Evolutionary conservation across 2,797 vertebrate species (phyloP).

Genomic region (Sebastes vulpes): DNA sequence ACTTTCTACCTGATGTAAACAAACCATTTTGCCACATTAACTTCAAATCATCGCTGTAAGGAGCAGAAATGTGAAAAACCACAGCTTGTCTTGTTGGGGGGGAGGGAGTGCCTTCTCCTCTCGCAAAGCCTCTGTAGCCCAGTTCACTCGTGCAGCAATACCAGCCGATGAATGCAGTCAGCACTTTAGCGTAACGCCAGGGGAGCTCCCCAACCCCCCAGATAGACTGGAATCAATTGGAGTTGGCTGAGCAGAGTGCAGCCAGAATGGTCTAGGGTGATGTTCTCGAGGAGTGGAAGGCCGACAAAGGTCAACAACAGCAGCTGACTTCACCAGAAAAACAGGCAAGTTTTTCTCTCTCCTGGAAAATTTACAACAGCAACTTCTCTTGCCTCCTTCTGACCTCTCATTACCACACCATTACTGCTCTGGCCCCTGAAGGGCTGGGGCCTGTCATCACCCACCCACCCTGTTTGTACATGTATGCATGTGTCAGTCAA

Average conservation of each 20-base stretch:
- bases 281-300: conserved; percentile 45
- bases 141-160: conserved; percentile 51
- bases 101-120: neutral
- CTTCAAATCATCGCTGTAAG: conserved; percentile 17
- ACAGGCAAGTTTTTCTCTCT: neutral
- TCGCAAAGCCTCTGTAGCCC: conserved; percentile 20
- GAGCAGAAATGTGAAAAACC: conserved; percentile 19
- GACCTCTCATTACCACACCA: conserved; percentile 56
- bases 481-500: conserved; percentile 25
- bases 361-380: conserved; percentile 28
- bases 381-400: conserved; percentile 36
- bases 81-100: conserved; percentile 12
- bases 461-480: neutral
- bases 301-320: conserved; percentile 48
- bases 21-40: conserved; percentile 29
- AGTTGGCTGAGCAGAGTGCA: conserved; percentile 33
- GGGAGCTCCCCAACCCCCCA: conserved; percentile 43
- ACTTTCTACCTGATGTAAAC: conserved; percentile 35
- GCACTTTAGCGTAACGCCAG: conserved; percentile 62
- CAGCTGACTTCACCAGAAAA: conserved; percentile 47
- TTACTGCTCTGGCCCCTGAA: conserved; percentile 26
- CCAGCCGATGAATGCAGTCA: conserved; percentile 67
- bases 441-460: conserved; percentile 15
- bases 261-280: conserved; percentile 26
- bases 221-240: conserved; percentile 64